phyloP scores from a whole-genome alignment of 92 coral and sea anemone genomes.

The Heliopora coerulea region DNA sequence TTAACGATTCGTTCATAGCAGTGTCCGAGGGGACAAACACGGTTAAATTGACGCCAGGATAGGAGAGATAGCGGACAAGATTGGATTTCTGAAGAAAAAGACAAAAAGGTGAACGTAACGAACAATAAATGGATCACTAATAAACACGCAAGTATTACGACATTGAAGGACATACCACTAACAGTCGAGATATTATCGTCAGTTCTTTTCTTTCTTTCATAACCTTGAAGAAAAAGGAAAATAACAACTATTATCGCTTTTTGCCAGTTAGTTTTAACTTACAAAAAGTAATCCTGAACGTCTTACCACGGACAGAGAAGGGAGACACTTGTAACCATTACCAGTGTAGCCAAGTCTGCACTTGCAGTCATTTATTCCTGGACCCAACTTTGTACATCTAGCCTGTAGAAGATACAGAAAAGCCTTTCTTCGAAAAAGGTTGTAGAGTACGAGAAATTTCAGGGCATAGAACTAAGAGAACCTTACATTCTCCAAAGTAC shows the following conservation, averaged over 20 bases:
- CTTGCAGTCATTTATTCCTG: constrained; percentile 77
- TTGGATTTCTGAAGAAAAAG: constrained; percentile 58
- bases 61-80: constrained; percentile 56
- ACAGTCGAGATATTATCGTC: constrained; percentile 22
- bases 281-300: background rate
- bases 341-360: constrained; percentile 78
- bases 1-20: constrained; percentile 39
- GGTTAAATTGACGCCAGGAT: constrained; percentile 49
- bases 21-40: constrained; percentile 59
- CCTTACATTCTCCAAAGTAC: too few species aligned
- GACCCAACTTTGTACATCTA: constrained; percentile 69
- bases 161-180: constrained; percentile 48
- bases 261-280: too few species aligned
- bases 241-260: too few species aligned
- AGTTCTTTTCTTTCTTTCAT: constrained; percentile 44
- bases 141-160: background rate
- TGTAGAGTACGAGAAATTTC: too few species aligned
- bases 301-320: constrained; percentile 66
- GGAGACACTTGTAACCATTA: constrained; percentile 71
- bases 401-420: constrained; percentile 57
- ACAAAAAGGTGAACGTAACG: too few species aligned
- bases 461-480: too few species aligned
- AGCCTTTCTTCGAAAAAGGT: too few species aligned
- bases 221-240: constrained; percentile 41
- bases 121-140: background rate